Evolutionary conservation across 35 echinoderm and acorn worm species (phyloP).

Genomic region (Amphiura filiformis): DNA sequence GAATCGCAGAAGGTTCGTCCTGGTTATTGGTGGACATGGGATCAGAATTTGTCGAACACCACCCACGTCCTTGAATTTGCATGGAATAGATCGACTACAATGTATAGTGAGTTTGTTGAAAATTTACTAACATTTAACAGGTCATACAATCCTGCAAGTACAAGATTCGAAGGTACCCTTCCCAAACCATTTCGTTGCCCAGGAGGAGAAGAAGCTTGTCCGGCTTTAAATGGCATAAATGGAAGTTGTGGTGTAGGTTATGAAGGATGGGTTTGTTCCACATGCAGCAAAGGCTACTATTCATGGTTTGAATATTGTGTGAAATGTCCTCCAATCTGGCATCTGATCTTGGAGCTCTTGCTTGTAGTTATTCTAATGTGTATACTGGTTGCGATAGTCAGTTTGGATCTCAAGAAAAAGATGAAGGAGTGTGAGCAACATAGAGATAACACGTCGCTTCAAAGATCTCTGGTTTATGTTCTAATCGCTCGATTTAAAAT

Average conservation of each 20-base stretch:
- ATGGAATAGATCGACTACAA: no score
- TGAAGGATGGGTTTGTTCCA: conserved; percentile 32
- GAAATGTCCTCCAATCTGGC: conserved; percentile 1
- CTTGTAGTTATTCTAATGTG: neutral
- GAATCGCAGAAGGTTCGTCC: conserved; percentile 8
- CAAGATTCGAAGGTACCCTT: neutral
- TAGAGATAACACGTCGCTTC: no score
- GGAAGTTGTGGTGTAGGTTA: conserved; percentile 23
- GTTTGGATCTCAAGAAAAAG: conserved; percentile 11
- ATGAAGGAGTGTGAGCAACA: no score
- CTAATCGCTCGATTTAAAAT: conserved; percentile 30
- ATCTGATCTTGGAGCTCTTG: neutral
- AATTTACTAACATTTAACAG: conserved; percentile 1
- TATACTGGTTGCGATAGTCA: neutral
- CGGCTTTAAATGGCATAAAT: no score
- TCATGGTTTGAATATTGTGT: conserved; percentile 19
- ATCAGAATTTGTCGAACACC: no score
- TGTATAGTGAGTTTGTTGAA: neutral
- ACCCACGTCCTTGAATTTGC: no score
- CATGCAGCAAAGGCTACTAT: conserved; percentile 8
- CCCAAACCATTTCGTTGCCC: conserved; percentile 30
- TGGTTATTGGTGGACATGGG: conserved; percentile 49
- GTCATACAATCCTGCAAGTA: neutral
- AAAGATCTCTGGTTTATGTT: neutral
- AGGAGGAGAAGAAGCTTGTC: neutral